phyloP scores from a whole-genome alignment of 2,888 invertebrate genomes.

The Nycteola revayana region DNA sequence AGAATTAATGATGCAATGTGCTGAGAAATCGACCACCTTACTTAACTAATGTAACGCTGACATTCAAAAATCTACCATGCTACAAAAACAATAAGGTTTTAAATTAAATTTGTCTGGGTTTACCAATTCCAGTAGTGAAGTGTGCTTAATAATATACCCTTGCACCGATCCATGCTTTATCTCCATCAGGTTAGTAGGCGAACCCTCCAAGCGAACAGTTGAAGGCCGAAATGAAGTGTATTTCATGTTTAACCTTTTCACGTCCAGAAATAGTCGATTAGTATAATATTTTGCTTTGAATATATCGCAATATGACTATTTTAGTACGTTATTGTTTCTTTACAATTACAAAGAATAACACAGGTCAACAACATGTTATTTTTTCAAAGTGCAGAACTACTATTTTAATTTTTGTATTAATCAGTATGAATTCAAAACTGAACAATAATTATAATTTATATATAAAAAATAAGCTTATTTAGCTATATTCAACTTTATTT shows the following conservation, averaged over 20 bases:
- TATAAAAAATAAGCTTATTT: too few relatives aligned
- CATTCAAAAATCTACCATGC: conserved; percentile 7
- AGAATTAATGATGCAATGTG: conserved; percentile 35
- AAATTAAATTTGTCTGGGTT: conserved; percentile 1
- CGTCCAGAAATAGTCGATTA: conserved; percentile 25
- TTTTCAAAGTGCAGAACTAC: too few relatives aligned
- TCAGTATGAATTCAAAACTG: too few relatives aligned
- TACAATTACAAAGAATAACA: too few relatives aligned
- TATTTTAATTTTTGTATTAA: too few relatives aligned
- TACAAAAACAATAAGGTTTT: not conserved
- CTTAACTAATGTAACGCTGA: conserved; percentile 5
- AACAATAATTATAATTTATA: too few relatives aligned
- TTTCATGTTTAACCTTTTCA: conserved; percentile 38
- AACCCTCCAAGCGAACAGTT: conserved; percentile 33
- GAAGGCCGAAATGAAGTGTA: conserved; percentile 44
- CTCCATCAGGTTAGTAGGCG: conserved; percentile 47
- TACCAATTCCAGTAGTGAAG: conserved; percentile 26
- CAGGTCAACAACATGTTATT: too few relatives aligned
- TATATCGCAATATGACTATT: too few relatives aligned
- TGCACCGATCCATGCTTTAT: conserved; percentile 51
- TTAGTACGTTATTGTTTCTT: too few relatives aligned
- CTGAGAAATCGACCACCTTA: conserved; percentile 22
- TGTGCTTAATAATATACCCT: conserved; percentile 29
- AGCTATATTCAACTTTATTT: too few relatives aligned
- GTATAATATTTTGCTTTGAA: conserved; percentile 9